Evolutionary conservation across 2,113 vertebrate genomes (phyloP).

Genomic region (Rhinopomastus cyanomelas): DNA sequence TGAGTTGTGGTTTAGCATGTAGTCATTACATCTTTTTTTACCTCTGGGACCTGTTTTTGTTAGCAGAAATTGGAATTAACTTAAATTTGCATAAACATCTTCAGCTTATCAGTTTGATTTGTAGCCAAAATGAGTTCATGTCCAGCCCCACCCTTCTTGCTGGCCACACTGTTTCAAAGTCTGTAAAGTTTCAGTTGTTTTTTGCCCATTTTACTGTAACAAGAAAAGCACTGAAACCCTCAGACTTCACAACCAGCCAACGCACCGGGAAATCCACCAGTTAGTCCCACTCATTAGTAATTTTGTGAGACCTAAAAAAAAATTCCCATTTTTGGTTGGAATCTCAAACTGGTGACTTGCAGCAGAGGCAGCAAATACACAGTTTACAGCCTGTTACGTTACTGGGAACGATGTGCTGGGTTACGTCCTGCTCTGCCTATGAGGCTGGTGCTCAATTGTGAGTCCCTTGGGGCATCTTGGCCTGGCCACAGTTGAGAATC

Average conservation of each 20-base stretch:
- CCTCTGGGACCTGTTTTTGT: neutral
- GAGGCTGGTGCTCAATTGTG: accelerated
- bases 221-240: neutral
- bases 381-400: neutral
- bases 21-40: neutral
- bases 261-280: neutral
- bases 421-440: accelerated
- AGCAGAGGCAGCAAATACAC: neutral
- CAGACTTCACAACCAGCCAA: neutral
- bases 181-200: neutral
- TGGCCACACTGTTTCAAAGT: neutral
- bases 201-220: neutral
- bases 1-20: accelerated
- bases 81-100: neutral
- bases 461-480: too few species aligned
- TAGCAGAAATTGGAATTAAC: neutral
- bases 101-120: neutral
- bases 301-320: neutral
- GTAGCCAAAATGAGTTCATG: neutral
- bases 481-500: accelerated
- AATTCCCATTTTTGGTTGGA: neutral
- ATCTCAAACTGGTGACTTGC: too few species aligned
- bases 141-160: neutral
- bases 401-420: accelerated
- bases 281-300: too few species aligned